Base-by-base conservation (phyloP, 1,140 invertebrate genomes). In the Caenorhabditis remanei region DNA sequence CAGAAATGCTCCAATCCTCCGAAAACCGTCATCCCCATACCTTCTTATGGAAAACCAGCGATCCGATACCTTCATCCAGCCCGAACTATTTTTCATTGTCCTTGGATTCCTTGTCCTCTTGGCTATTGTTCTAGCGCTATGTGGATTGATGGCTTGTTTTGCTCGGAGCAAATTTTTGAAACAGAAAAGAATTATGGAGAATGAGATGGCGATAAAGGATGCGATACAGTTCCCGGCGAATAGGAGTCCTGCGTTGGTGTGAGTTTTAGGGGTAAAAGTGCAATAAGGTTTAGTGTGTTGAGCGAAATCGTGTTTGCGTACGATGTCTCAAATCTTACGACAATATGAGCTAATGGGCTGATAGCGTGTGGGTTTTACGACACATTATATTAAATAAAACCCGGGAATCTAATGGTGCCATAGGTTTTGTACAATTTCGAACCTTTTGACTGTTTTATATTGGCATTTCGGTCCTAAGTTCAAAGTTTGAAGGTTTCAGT, bases 101-200 rank as follows among this genome's bases (percentile, higher is more conserved):
- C 71, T 79, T 24, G 71, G 71, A 48, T 79, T 79, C 14, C n/a
- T 79, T 3, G 46, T 50, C n/a, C 71, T 79, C 8, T 79, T 79
- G 71, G 21, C n/a, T 6, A 79, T 79, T 50, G 40, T 41, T 48
- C n/a, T 79, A 6, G 71, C 71, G 4, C 46, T 79, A 9, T 79
- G 71, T n/a, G 71, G 71, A 50, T 21, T 79, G 21, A 79, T 79
- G 71, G 71, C 71, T 32, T 79, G 71, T n/a, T 79, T 79, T 9
- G 71, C 71, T 0, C 13, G 71, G 9, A 79, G 71, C 40, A 48
- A 53, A 11, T 79, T 79, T 79, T 79, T 79, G 24, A n/a, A 46
- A 14, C 46, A 79, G 14, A 79, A 79, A n/a, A 50, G 21, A 9
- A 79, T 79, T 79, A 14, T 79, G 71, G 71, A 79, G 14, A 79